Percentiles rank a stretch among this genome's conserved stretches.
These are phyloP conservation scores for Leptinotarsa texana DNA, from an alignment of 1,140 invertebrate genomes.

Conservation along the genomic window DNA sequence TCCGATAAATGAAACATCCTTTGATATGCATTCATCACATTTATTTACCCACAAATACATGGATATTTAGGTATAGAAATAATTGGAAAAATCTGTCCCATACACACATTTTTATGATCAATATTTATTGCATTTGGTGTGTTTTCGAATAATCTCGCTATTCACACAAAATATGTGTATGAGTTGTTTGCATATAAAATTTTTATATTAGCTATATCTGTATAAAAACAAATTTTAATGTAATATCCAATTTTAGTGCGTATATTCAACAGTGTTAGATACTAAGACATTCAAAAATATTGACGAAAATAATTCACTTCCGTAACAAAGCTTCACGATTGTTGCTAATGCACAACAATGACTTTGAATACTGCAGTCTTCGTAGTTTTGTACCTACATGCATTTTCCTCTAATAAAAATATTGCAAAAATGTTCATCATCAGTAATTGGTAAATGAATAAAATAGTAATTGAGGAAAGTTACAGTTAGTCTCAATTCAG, in stretches of 20 bases:
- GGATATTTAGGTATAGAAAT: slow-evolving; percentile 41
- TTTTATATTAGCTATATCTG: slow-evolving; percentile 37
- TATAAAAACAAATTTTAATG: slow-evolving; percentile 39
- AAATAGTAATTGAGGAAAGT: too few relatives aligned
- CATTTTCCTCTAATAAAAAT: background rate
- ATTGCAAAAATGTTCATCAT: too few relatives aligned
- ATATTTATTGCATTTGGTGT: slow-evolving; percentile 41
- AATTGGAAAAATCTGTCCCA: slow-evolving; percentile 35
- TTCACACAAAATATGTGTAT: slow-evolving; percentile 33
- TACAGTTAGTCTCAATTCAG: too few relatives aligned
- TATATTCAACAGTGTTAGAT: slow-evolving; percentile 42
- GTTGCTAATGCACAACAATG: background rate
- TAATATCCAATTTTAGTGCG: slow-evolving; percentile 36
- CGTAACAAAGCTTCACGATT: background rate
- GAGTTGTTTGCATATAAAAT: slow-evolving; percentile 34
- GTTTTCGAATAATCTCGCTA: slow-evolving; percentile 23
- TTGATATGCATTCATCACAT: slow-evolving; percentile 36
- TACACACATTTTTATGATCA: slow-evolving; percentile 32
- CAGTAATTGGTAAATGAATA: too few relatives aligned
- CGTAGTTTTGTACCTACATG: slow-evolving; percentile 5
- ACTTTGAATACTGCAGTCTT: background rate
- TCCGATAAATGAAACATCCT: too few relatives aligned
- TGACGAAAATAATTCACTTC: slow-evolving; percentile 2
- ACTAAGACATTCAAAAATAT: slow-evolving; percentile 25
- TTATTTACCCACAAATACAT: slow-evolving; percentile 46